Evolutionary conservation across 2,888 invertebrate species (phyloP).

Genomic region (Morpho achilles): DNA sequence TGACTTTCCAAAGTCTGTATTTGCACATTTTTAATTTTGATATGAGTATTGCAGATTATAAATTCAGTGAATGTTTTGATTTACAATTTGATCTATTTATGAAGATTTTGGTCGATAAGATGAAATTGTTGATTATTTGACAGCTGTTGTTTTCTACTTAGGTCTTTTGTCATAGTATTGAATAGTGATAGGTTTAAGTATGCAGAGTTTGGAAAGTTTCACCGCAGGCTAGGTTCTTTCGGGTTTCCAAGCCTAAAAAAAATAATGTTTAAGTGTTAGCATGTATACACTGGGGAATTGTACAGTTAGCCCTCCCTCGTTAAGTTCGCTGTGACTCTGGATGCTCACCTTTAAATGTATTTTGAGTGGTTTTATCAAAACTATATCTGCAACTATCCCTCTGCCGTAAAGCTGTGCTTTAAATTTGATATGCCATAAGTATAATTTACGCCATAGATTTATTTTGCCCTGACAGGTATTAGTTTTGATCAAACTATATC

Average conservation of each 20-base stretch:
- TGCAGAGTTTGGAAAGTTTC: conserved; percentile 76
- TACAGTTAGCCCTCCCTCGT: conserved; percentile 79
- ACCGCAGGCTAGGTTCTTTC: conserved; percentile 67
- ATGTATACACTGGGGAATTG: conserved; percentile 77
- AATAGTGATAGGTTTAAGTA: conserved; percentile 44
- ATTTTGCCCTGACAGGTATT: conserved; percentile 54
- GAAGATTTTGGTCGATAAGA: conserved; percentile 46
- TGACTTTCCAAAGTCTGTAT: conserved; percentile 75
- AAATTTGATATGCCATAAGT: conserved; percentile 53
- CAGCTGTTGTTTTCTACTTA: conserved; percentile 50
- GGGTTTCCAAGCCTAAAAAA: conserved; percentile 70
- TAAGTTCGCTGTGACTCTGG: conserved; percentile 77
- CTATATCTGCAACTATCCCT: conserved; percentile 54
- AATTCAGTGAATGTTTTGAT: conserved; percentile 26
- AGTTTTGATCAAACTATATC: conserved; percentile 67
- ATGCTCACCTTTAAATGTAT: conserved; percentile 69
- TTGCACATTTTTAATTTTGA: conserved; percentile 26
- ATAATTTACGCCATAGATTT: conserved; percentile 47
- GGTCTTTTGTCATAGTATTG: conserved; percentile 50
- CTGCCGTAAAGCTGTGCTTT: conserved; percentile 66
- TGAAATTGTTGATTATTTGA: conserved; percentile 58
- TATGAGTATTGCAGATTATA: conserved; percentile 27
- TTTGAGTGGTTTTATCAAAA: conserved; percentile 67
- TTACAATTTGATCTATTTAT: conserved; percentile 28
- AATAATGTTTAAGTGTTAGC: conserved; percentile 78